Conservation (phyloP, 2,888 invertebrate species). For the Pandemis cinnamomeana region DNA sequence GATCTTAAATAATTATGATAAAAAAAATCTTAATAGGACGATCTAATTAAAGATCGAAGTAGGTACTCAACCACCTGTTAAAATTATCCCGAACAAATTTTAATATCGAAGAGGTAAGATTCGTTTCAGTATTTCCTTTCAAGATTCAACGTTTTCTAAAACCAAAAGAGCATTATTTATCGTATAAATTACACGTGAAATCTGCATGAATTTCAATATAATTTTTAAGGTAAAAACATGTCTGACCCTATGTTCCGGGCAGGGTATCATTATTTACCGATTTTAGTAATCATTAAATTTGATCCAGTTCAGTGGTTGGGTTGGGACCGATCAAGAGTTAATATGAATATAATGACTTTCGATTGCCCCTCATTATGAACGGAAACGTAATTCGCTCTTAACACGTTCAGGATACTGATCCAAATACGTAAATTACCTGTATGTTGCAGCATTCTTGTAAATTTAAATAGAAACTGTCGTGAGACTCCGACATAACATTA, state of each 20-base stretch:
- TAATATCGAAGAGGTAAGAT: too few relatives aligned
- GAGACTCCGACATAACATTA: too few relatives aligned
- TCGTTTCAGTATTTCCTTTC: not conserved
- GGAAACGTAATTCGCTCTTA: slow-evolving; percentile 60
- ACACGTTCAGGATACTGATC: slow-evolving; percentile 33
- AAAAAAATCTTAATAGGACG: too few relatives aligned
- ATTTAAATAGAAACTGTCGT: too few relatives aligned
- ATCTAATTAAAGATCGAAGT: too few relatives aligned
- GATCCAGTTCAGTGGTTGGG: slow-evolving; percentile 72
- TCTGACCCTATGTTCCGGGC: slow-evolving; percentile 54
- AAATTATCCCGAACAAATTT: too few relatives aligned
- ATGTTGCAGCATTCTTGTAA: not conserved
- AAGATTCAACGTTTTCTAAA: slow-evolving; percentile 5
- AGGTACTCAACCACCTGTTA: too few relatives aligned
- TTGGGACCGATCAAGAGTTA: slow-evolving; percentile 73
- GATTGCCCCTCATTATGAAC: slow-evolving; percentile 70
- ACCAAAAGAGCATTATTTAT: slow-evolving; percentile 11
- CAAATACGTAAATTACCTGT: slow-evolving; percentile 25
- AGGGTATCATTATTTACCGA: slow-evolving; percentile 74
- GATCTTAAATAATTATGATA: too few relatives aligned
- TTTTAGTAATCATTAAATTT: slow-evolving; percentile 65
- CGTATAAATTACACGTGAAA: slow-evolving; percentile 28
- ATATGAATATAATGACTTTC: slow-evolving; percentile 80
- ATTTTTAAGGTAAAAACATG: slow-evolving; percentile 48
- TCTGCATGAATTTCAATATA: slow-evolving; percentile 23